Percentiles rank a stretch among this genome's conserved stretches.
Evolutionary conservation across 2,113 vertebrate species (phyloP).

Genomic region (Limnothrissa miodon): DNA sequence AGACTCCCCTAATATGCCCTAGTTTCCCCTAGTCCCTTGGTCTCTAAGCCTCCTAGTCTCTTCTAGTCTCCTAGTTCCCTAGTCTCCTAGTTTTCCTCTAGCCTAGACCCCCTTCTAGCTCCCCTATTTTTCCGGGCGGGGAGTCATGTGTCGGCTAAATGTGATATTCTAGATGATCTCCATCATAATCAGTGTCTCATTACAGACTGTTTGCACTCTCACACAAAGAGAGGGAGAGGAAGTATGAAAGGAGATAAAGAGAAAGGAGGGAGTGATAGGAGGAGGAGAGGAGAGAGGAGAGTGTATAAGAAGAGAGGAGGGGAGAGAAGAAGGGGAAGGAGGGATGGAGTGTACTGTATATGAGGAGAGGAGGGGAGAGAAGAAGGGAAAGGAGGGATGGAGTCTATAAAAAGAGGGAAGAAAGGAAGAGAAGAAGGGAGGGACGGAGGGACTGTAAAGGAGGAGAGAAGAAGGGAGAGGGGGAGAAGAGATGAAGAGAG

Average conservation of each 20-base stretch:
- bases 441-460: too few species aligned
- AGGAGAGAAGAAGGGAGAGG: background rate
- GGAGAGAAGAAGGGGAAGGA: too few species aligned
- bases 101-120: too few species aligned
- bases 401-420: background rate
- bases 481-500: background rate
- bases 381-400: background rate
- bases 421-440: background rate
- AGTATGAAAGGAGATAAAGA: background rate
- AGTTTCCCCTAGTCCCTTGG: too few species aligned
- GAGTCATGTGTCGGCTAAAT: conserved; percentile 41
- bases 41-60: too few species aligned
- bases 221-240: conserved; percentile 14
- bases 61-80: too few species aligned
- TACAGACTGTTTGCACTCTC: conserved; percentile 43
- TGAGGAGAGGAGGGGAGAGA: background rate
- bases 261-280: background rate
- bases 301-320: too few species aligned
- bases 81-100: too few species aligned
- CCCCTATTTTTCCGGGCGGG: conserved; percentile 18
- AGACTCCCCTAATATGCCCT: too few species aligned
- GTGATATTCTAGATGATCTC: conserved; percentile 58
- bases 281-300: too few species aligned
- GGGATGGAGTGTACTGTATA: too few species aligned
- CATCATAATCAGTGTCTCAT: conserved; percentile 54